Evolutionary conservation across 2,797 vertebrate species (phyloP).

Genomic region (Phoxinus dragarum): DNA sequence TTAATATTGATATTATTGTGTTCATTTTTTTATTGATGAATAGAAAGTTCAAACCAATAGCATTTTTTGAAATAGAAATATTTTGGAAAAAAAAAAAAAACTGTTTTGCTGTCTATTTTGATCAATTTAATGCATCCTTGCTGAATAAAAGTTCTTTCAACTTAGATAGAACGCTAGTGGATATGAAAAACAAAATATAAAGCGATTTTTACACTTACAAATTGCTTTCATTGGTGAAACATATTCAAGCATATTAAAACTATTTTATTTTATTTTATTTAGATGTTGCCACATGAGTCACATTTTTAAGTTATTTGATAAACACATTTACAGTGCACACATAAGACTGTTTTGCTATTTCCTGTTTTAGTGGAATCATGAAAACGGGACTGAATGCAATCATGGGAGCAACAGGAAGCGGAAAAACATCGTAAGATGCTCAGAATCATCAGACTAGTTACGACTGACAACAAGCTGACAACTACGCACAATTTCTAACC

Average conservation of each 20-base stretch:
- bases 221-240: background rate
- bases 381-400: slow-evolving; percentile 83
- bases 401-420: slow-evolving; percentile 84
- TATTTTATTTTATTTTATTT: background rate
- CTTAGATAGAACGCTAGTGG: background rate
- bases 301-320: slow-evolving; percentile 1
- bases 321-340: background rate
- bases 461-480: background rate
- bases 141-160: background rate
- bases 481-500: background rate
- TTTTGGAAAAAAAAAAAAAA: background rate
- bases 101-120: background rate
- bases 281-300: background rate
- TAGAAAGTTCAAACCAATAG: background rate
- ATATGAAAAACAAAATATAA: background rate
- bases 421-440: slow-evolving; percentile 83
- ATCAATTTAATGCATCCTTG: background rate
- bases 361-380: slow-evolving; percentile 80
- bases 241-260: background rate
- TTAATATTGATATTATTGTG: background rate
- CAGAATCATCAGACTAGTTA: background rate
- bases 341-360: background rate
- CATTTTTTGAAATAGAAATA: background rate
- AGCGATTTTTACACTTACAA: background rate
- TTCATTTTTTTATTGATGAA: background rate